Percentiles rank a stretch among this genome's conserved stretches.
phyloP scores from a whole-genome alignment of 2,888 invertebrate genomes.

The Campoplex nolae region DNA sequence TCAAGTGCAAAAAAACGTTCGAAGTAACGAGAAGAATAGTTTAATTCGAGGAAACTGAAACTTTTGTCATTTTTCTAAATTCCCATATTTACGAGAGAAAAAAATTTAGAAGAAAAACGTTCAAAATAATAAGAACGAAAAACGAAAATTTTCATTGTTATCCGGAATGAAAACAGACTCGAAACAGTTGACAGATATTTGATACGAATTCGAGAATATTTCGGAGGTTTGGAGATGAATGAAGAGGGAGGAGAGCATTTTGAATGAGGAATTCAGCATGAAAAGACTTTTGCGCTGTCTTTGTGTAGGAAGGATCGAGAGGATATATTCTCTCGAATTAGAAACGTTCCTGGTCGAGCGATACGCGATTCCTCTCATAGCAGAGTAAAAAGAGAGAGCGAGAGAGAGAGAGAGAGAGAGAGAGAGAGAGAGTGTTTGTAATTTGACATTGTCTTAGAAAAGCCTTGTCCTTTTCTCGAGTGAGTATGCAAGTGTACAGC shows the following conservation, averaged over 20 bases:
- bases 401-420: not conserved
- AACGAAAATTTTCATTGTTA: not conserved
- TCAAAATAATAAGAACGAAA: too few species aligned
- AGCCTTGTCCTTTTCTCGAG: not conserved
- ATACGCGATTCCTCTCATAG: slow-evolving; percentile 31
- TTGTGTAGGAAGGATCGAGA: not conserved
- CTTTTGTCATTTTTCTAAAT: too few species aligned
- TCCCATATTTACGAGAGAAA: not conserved
- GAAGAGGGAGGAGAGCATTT: not conserved
- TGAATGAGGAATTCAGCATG: not conserved
- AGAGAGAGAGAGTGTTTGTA: not conserved
- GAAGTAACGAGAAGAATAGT: too few species aligned
- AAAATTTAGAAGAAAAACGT: not conserved
- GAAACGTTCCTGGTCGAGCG: slow-evolving; percentile 33
- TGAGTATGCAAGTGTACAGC: not conserved
- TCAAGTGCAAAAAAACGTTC: too few species aligned
- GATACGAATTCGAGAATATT: not conserved
- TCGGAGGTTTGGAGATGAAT: not conserved
- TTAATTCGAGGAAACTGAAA: too few species aligned
- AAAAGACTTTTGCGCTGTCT: not conserved
- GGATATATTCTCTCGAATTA: slow-evolving; percentile 33
- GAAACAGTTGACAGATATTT: not conserved
- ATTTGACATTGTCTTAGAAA: not conserved
- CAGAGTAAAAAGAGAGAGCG: not conserved
- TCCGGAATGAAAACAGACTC: not conserved